Conservation (phyloP, 2,113 vertebrate species). For the Lichenostomus cassidix region DNA sequence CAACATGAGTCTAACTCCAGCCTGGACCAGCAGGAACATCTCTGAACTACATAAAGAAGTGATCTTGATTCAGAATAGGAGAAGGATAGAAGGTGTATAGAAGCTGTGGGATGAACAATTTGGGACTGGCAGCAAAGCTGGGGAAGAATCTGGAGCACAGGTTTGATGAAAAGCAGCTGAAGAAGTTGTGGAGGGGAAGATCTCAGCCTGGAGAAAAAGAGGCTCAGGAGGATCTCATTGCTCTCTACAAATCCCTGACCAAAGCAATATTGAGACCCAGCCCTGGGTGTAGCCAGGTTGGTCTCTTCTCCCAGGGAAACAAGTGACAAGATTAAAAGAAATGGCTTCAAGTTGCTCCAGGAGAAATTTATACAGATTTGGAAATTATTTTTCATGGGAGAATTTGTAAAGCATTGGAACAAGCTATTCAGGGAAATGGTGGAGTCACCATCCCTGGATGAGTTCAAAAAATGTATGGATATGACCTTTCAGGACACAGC, state of each 20-base stretch:
- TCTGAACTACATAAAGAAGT: not conserved
- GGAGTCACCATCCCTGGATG: not conserved
- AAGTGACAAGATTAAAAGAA: not conserved
- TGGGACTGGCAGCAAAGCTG: not conserved
- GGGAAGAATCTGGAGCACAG: not conserved
- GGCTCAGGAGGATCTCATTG: not conserved
- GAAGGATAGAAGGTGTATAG: not conserved
- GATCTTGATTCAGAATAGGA: not conserved
- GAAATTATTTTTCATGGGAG: not conserved
- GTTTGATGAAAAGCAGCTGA: not conserved
- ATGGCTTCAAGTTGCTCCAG: not conserved
- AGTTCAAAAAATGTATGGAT: not conserved
- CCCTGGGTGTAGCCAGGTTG: too few relatives aligned
- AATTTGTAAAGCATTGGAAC: not conserved
- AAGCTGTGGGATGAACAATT: not conserved
- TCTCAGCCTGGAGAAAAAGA: not conserved
- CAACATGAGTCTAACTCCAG: not conserved
- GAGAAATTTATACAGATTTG: not conserved
- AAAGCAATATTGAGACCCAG: not conserved
- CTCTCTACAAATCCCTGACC: not conserved
- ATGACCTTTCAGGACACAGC: not conserved
- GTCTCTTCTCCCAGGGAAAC: not conserved
- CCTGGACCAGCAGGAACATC: not conserved
- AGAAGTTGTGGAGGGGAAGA: not conserved
- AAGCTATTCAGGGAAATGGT: not conserved